Percentiles rank a stretch among this genome's conserved stretches.
These are phyloP conservation scores for Hiodon tergisus DNA, from an alignment of 2,113 vertebrate genomes.

Conservation along the genomic window DNA sequence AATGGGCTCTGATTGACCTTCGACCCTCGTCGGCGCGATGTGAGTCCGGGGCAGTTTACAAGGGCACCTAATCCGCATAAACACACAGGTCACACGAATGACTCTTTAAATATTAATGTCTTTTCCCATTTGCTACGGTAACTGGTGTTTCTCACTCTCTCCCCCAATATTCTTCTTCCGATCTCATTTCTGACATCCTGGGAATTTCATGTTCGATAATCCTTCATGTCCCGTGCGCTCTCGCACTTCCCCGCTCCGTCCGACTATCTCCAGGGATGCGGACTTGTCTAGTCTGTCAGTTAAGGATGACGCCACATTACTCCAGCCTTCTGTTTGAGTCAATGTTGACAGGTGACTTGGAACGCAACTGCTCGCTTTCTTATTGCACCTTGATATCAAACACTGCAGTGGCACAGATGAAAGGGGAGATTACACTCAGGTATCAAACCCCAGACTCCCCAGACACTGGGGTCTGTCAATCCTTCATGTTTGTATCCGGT, in stretches of 20 bases:
- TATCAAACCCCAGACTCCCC: no score
- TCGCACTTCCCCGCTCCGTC: constrained; percentile 24
- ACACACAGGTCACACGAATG: constrained; percentile 23
- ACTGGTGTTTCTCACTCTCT: constrained; percentile 16
- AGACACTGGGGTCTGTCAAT: no score
- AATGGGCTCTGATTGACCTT: no score
- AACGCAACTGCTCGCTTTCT: constrained; percentile 43
- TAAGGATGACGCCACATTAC: constrained; percentile 59
- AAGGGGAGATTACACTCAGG: background rate
- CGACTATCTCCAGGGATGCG: constrained; percentile 45
- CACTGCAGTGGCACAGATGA: constrained; percentile 1
- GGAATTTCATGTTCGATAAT: constrained; percentile 49
- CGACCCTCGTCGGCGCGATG: no score
- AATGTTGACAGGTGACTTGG: constrained; percentile 52
- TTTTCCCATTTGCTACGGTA: background rate
- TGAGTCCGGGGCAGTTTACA: background rate
- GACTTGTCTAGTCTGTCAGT: constrained; percentile 63
- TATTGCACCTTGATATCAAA: constrained; percentile 40
- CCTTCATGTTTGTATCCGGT: no score
- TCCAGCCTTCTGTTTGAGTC: constrained; percentile 51
- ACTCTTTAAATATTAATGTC: constrained; percentile 23
- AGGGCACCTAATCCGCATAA: constrained; percentile 14
- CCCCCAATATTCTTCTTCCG: constrained; percentile 36
- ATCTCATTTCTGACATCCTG: constrained; percentile 39
- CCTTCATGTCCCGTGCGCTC: constrained; percentile 45